Evolutionary conservation across 1,140 invertebrate species (phyloP), one percentile per base, ranked within the genome.

Genomic region (Teleopsis dalmanni): DNA sequence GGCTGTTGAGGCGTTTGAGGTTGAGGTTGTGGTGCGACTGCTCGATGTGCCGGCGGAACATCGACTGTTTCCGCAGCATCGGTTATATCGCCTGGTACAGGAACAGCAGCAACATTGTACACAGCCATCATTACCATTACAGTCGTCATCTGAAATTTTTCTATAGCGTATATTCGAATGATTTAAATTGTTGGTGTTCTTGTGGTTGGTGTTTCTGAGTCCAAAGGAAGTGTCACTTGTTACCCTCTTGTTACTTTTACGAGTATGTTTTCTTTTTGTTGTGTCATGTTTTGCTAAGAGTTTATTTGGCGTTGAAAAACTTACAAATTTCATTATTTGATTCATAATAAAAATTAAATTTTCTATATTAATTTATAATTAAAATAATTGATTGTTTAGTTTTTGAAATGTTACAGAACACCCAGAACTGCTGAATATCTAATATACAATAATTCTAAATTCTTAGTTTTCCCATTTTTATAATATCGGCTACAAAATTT

Each of bases 31-130:
- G 50, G 49, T 35, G 37, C 29, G 31, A 19, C 51, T 16, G 48
- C 54, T 11, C 58, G 58, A 35, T 57, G 54, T 25, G 57, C 58
- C 31, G 56, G 53, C 33, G 57, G 51, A 38, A 59, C 58, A 49
- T 58, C 54, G 33, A 56, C 49, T 46, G 53, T 52, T 49, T 61
- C 54, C 46, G 52, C 56, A 40, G 56, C 59, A 54, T 58, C 54
- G 34, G 26, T 37, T 10, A 59, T 56, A 46, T 58, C 45, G 18
- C 58, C 54, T 26, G 50, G 47, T 26, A 46, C 36, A 27, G 47
- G 38, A 23, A 7, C 33, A 23, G 41, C 52, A 14, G 16, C 23
- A 16, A 36, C 54, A 8, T 22, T 14, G 2, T 29, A 16, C 11
- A n/a, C 13, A 14, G 11, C 7, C n/a, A 31, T 31, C 3, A 4